Evolutionary conservation across 1,140 invertebrate species (phyloP).

Genomic region (Phthorimaea operculella): DNA sequence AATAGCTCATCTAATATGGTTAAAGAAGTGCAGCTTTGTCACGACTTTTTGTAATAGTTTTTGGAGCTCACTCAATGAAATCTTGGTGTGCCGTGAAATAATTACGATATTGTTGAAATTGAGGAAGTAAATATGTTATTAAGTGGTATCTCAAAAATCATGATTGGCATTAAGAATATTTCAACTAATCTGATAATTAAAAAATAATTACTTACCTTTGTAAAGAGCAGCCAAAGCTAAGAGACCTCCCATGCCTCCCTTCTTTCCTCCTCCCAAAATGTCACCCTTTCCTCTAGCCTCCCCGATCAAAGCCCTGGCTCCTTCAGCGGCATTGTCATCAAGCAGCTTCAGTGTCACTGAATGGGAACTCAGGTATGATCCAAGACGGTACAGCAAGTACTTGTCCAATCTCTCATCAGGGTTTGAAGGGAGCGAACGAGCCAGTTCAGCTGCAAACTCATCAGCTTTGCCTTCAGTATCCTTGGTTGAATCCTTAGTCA

Average conservation of each 20-base stretch:
- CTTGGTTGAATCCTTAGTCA: slow-evolving; percentile 74
- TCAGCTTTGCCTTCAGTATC: slow-evolving; percentile 71
- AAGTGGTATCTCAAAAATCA: no score
- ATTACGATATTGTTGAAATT: no score
- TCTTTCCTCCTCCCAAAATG: slow-evolving; percentile 55
- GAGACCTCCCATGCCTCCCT: slow-evolving; percentile 68
- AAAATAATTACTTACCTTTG: slow-evolving; percentile 65
- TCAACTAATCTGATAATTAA: no score
- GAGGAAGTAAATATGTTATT: no score
- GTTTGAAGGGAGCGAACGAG: slow-evolving; percentile 78
- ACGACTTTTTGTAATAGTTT: no score
- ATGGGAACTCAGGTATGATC: slow-evolving; percentile 77
- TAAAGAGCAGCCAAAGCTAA: slow-evolving; percentile 72
- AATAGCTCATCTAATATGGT: no score
- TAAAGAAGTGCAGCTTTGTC: no score
- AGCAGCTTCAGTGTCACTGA: slow-evolving; percentile 78
- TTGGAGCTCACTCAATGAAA: no score
- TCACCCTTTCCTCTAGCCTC: slow-evolving; percentile 59
- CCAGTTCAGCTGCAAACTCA: slow-evolving; percentile 77
- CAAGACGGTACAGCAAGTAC: slow-evolving; percentile 77
- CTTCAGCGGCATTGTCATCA: slow-evolving; percentile 72
- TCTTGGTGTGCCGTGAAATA: no score
- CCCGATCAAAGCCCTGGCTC: slow-evolving; percentile 63
- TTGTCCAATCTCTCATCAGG: slow-evolving; percentile 80
- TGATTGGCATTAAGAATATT: no score